phyloP scores from a whole-genome alignment of 2,113 vertebrate genomes.

The Macquaria australasica region DNA sequence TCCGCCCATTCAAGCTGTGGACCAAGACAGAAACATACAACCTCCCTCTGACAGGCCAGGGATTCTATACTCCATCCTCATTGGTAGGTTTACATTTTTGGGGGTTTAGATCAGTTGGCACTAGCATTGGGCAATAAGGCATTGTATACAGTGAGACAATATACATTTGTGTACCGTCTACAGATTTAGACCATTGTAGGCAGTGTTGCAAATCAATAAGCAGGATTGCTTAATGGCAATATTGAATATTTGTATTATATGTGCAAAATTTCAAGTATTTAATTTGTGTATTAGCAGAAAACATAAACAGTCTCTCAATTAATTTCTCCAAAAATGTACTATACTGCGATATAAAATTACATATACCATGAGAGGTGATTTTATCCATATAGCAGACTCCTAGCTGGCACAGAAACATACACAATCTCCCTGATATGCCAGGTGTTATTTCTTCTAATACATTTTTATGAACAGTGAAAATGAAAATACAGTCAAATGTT shows the following conservation, averaged over 20 bases:
- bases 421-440: neutral
- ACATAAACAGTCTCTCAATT: neutral
- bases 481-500: no score
- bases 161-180: neutral
- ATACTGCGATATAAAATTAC: neutral
- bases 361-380: neutral
- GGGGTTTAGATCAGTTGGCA: neutral
- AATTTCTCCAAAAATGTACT: neutral
- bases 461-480: no score
- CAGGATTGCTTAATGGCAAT: neutral
- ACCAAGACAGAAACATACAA: conserved; percentile 96
- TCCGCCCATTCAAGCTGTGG: conserved; percentile 93
- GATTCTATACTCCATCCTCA: conserved; percentile 94
- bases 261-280: neutral
- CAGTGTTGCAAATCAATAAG: neutral
- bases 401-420: neutral
- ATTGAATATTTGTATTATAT: neutral
- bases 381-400: neutral
- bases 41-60: conserved; percentile 94
- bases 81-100: conserved; percentile 87
- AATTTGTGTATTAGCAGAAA: neutral
- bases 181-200: neutral
- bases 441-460: neutral
- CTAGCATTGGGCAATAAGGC: neutral
- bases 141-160: neutral